Evolutionary conservation across 2,113 vertebrate species (phyloP), one percentile per base, ranked within the genome.

Genomic region (Tetrao urogallus): DNA sequence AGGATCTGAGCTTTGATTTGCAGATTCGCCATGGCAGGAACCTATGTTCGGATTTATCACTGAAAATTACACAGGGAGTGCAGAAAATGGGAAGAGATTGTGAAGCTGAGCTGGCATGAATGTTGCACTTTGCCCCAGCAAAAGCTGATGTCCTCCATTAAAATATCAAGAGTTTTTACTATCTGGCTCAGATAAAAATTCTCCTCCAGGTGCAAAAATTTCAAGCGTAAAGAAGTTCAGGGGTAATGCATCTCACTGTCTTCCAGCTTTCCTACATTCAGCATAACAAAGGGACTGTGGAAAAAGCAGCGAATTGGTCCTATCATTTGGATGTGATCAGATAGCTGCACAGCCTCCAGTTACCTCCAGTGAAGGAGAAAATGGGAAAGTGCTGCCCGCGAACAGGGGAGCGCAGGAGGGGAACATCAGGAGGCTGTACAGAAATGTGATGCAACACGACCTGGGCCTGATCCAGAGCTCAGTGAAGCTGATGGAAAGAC

Each of bases 401-500:
- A 81, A 34, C 1, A 5, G 36, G 45, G 36, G 27, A 95, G 48
- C 4, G 11, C 48, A 57, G 73, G 73, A 75, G 19, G 36, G 32
- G 40, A 86, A 91, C 0, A 3, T 89, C 88, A 86, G 80, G 48
- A 94, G 73, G 48, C 88, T 89, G 86, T 88, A 88, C 81, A 92
- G 88, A 93, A 93, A 81, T 70, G 90, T 95, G 92, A 94, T 94
- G 85, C 92, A 96, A 95, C 77, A 89, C 0, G 1, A 70, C 17
- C 86, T 88, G 91, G 72, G 73, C 45, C 86, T 52, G 80, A 91
- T 96, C 82, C 95, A 97, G 79, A 81, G 79, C 85, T 83, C 72
- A 63, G 87, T 11, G 9, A 58, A 94, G 92, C 56, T 8, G 42
- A 90, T 93, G 94, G 93, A 95, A 97, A 95, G 69, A 94, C 66